phyloP scores from a whole-genome alignment of 1,140 invertebrate species.

The Zaprionus nigranus region DNA sequence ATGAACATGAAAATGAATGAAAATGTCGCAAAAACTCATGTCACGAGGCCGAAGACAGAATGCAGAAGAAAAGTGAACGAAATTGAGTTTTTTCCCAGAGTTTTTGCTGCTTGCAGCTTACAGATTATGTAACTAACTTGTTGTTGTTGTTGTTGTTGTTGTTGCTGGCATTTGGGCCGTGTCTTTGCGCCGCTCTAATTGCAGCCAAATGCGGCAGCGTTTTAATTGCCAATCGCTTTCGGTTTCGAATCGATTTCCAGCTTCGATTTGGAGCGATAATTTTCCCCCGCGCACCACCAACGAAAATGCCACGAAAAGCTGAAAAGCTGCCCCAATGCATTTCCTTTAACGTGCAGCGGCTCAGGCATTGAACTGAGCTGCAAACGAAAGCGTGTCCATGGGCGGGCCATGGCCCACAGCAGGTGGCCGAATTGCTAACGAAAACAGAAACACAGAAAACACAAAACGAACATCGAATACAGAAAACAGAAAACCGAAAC shows the following conservation, averaged over 20 bases:
- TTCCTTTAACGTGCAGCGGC: constrained; percentile 55
- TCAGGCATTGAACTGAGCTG: constrained; percentile 59
- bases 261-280: constrained; percentile 67
- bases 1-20: background rate
- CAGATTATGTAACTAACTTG: constrained; percentile 25
- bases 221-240: constrained; percentile 79
- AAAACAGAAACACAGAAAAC: background rate
- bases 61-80: constrained; percentile 14
- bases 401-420: constrained; percentile 34
- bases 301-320: constrained; percentile 14
- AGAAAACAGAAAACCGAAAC: constrained; percentile 15
- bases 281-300: constrained; percentile 19
- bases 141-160: constrained; percentile 1
- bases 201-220: constrained; percentile 53
- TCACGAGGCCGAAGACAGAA: constrained; percentile 28
- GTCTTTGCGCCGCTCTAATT: constrained; percentile 54
- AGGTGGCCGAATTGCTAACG: constrained; percentile 42
- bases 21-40: constrained; percentile 47
- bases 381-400: background rate
- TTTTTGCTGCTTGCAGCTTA: background rate
- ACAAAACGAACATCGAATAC: constrained; percentile 17
- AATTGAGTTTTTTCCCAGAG: constrained; percentile 21
- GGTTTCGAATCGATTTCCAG: constrained; percentile 41
- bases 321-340: constrained; percentile 44
- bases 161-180: constrained; percentile 25